Base-by-base conservation (phyloP, 2,888 invertebrate species). In the Stegophylla sp. region DNA sequence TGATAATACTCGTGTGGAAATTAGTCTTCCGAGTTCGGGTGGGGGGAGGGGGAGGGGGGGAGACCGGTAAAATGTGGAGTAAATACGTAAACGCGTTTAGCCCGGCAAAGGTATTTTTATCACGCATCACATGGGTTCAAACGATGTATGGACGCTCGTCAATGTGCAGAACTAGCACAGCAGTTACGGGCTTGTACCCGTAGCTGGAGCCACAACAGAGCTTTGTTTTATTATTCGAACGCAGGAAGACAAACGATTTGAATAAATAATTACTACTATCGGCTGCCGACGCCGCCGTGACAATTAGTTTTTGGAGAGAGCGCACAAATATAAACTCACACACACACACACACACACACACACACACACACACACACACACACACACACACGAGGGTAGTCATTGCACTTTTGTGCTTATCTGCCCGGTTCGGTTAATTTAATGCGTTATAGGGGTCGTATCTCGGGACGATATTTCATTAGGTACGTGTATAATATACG, bases 401-500 rank as follows among this genome's bases (percentile, higher is more conserved):
- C 7, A 20, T 20, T 10, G 12, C 56, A 56, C 56, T n/a, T 56
- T 23, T 23, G 23, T 23, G 56, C 56, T 56, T 56, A 23, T 56
- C 56, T 23, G 23, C 7, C 53, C n/a, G n/a, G 23, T 17, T 17
- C 28, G 61, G 7, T 61, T 61, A 61, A n/a, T 61, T 61, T 7
- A 17, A 17, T 17, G 59, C 26, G 28, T 61, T 61, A 61, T 17
- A 17, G 28, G 61, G 28, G 61, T 28, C 17, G 28, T 9, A 34
- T 34, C 61, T 34, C 61, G 61, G 61, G 28, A 34, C 61, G 28
- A 61, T 61, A 34, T 61, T 61, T 61, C 61, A 34, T 7, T 5
- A 5, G 3, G 7, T 34, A 34, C 34, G 34, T 7, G 34, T 34
- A 34, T n/a, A n/a, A n/a, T n/a, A n/a, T n/a, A n/a, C n/a, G n/a